A percentile compares a stretch with the other conserved stretches of the same genome.
phyloP scores from a whole-genome alignment of 2,113 vertebrate genomes.

The Laticauda colubrina region DNA sequence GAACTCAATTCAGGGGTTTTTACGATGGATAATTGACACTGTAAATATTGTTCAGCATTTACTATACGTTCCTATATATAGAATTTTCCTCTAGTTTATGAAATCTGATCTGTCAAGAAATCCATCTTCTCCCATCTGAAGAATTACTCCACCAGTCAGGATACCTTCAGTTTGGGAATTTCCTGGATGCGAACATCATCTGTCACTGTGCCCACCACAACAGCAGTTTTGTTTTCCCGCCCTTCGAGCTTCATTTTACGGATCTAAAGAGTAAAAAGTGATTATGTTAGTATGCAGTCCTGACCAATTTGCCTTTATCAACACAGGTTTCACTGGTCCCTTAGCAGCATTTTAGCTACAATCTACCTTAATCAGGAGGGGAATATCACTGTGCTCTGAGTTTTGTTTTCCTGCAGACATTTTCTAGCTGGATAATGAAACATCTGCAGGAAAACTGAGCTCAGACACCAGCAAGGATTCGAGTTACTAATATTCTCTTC shows the following conservation, averaged over 20 bases:
- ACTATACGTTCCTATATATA: not conserved
- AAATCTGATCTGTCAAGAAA: not conserved
- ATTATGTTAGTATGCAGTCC: not conserved
- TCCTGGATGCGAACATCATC: slow-evolving; percentile 86
- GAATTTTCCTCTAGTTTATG: not conserved
- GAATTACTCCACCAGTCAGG: not conserved
- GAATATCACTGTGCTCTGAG: too few relatives aligned
- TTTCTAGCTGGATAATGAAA: not conserved
- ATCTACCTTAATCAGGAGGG: not conserved
- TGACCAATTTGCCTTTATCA: not conserved
- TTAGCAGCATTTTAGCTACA: not conserved
- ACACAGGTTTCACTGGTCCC: not conserved
- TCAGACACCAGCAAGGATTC: not conserved
- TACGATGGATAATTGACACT: not conserved
- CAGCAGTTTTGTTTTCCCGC: slow-evolving; percentile 82
- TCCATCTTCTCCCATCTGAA: not conserved
- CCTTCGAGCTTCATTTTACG: slow-evolving; percentile 86
- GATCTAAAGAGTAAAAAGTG: slow-evolving; percentile 66
- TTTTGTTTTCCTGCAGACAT: not conserved
- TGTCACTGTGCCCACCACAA: slow-evolving; percentile 86
- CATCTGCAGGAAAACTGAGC: not conserved
- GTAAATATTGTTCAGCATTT: not conserved
- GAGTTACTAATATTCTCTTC: not conserved
- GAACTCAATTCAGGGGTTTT: not conserved
- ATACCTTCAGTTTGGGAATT: slow-evolving; percentile 89